These are phyloP conservation scores for Lutjanus campechanus DNA, from an alignment of 2,797 vertebrate species.

Conservation along the genomic window DNA sequence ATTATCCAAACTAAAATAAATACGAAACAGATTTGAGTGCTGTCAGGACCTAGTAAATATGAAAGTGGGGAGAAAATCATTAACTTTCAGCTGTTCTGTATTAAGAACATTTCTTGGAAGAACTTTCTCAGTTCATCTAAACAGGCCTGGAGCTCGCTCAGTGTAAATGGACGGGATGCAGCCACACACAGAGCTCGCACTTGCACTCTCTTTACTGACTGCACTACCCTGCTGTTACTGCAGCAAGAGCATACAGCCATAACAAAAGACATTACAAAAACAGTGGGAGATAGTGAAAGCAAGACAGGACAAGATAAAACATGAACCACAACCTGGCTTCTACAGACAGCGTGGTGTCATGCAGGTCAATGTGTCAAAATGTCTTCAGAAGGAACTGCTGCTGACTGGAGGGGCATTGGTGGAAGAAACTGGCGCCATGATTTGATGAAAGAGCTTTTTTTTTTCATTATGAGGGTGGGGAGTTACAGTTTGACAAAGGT, in stretches of 20 bases:
- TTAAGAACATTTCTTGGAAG: too few relatives aligned
- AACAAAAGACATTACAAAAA: neutral
- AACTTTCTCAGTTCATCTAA: neutral
- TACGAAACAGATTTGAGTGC: neutral
- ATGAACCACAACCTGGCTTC: neutral
- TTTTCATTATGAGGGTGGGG: neutral
- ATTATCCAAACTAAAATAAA: neutral
- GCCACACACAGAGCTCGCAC: neutral
- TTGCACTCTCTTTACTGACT: neutral
- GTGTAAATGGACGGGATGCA: neutral
- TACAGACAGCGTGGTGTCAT: too few relatives aligned
- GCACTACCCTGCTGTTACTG: neutral
- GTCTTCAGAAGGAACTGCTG: neutral
- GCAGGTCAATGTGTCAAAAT: neutral
- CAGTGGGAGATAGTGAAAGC: neutral
- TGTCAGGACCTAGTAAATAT: too few relatives aligned
- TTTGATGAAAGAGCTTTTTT: conserved; percentile 15
- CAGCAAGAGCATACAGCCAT: neutral
- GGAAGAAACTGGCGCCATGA: neutral
- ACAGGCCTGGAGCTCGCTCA: neutral
- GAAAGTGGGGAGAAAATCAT: too few relatives aligned
- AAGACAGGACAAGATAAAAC: neutral
- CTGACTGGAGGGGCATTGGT: neutral
- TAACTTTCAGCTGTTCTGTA: neutral
- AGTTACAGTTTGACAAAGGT: conserved; percentile 21